Base-by-base conservation (phyloP, 2,888 invertebrate species). In the Cynaeus angustus region DNA sequence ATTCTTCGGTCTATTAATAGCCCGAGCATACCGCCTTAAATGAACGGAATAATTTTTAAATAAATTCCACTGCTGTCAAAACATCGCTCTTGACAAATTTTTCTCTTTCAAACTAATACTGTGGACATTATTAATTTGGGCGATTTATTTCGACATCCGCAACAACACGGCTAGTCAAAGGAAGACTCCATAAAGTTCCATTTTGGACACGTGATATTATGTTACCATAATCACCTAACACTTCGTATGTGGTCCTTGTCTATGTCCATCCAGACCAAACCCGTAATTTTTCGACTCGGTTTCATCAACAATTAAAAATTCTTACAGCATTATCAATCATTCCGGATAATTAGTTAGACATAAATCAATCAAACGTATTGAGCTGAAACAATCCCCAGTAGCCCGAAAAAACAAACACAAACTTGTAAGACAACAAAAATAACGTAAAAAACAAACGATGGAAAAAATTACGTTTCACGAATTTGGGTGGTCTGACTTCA, bases 401-500 rank as follows among this genome's bases (percentile, higher is more conserved):
- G 66, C 66, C 55, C 65, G 43, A 52, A 52, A 65, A 28, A 65
- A 65, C 65, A 65, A 65, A 65, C 45, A 65, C 28, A 33, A 16
- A 45, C 61, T 66, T 55, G 66, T 59, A 66, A 33, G 33, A 45
- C 53, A 48, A 65, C 8, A 65, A 65, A 41, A 61, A 12, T 28
- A n/a, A 48, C 37, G 26, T 48, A 53, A 46, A 64, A 65, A 48
- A 21, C 30, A 16, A 38, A 10, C 38, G 33, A 41, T 41, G 28
- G 28, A 43, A 67, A 68, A 62, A 68, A 62, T 65, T 30, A 53
- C 46, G 46, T 68, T 68, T 62, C 62, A 68, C 62, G 68, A 61
- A 61, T 68, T 68, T 62, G 68, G 68, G 68, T 68, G 68, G 68
- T 68, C 68, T 37, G 53, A 33, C 68, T 68, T 68, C 68, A 62